Conservation (phyloP, 2,113 vertebrate species). For the Caretta caretta region DNA sequence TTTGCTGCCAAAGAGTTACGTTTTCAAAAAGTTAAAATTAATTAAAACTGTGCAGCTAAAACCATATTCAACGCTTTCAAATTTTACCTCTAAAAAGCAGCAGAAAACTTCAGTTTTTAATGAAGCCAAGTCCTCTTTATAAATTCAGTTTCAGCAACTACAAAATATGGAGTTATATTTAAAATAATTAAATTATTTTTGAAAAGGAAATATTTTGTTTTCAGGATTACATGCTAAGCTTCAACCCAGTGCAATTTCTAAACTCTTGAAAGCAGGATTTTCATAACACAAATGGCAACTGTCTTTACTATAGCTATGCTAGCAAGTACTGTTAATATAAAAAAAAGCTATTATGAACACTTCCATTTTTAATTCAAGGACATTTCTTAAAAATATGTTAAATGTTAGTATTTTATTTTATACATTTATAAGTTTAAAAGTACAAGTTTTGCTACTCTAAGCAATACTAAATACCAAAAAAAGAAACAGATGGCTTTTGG, state of each 20-base stretch:
- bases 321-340: constrained; percentile 22
- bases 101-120: constrained; percentile 7
- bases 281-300: constrained; percentile 19
- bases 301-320: constrained; percentile 28
- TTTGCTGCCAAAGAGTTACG: background rate
- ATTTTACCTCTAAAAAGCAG: background rate
- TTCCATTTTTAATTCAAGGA: background rate
- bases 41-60: background rate
- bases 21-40: constrained; percentile 1
- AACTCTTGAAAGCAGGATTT: constrained; percentile 43
- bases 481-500: constrained; percentile 72
- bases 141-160: background rate
- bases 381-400: background rate
- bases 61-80: background rate
- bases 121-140: background rate
- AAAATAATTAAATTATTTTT: background rate
- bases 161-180: background rate
- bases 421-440: background rate
- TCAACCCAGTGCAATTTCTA: constrained; percentile 3
- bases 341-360: background rate
- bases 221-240: constrained; percentile 15
- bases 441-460: constrained; percentile 30
- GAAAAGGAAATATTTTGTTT: constrained; percentile 26
- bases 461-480: constrained; percentile 42
- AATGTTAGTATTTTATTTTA: background rate